Evolutionary conservation across 2,888 invertebrate species (phyloP).

Genomic region (Osedax frankpressi): DNA sequence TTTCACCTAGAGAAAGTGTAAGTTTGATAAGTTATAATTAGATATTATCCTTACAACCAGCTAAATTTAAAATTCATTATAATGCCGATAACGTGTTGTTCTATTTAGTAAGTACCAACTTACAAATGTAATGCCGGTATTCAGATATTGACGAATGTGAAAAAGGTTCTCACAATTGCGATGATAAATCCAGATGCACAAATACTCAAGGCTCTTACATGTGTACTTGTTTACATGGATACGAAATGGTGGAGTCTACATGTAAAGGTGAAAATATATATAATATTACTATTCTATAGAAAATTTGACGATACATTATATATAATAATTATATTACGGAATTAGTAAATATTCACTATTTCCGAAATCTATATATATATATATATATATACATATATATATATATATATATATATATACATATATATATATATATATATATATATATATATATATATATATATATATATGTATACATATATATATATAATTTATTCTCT

Average conservation of each 20-base stretch:
- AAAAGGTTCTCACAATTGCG: background rate
- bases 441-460: no score
- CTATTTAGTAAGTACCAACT: no score
- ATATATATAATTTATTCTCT: background rate
- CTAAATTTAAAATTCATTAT: background rate
- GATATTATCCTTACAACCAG: no score
- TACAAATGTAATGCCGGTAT: no score
- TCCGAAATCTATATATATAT: no score
- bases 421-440: background rate
- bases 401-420: conserved; percentile 1
- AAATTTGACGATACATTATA: no score
- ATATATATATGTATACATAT: no score
- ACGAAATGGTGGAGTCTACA: background rate
- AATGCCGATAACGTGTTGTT: background rate
- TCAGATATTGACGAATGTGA: conserved; percentile 7
- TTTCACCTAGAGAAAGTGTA: no score
- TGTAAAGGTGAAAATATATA: conserved; percentile 5
- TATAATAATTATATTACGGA: no score
- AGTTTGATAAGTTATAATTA: no score
- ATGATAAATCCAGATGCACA: background rate
- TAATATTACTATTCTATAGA: no score
- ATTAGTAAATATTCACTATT: no score
- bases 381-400: background rate
- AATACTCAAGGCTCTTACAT: background rate
- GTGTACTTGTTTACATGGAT: background rate